Evolutionary conservation across 2,888 invertebrate genomes (phyloP).

Genomic region (Thecophora atra): DNA sequence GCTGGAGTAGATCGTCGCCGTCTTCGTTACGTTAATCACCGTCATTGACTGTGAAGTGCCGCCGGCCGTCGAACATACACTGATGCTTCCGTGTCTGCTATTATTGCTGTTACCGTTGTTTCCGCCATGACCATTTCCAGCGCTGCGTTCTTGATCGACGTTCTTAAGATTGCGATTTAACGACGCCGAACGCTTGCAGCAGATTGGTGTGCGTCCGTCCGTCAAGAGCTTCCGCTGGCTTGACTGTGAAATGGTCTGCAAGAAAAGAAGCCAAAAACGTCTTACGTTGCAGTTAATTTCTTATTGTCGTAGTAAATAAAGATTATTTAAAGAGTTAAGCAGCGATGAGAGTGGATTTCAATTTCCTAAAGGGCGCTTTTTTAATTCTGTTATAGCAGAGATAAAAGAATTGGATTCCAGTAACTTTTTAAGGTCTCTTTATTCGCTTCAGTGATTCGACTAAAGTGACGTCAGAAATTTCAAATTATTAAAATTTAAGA

Average conservation of each 20-base stretch:
- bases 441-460: too few species aligned
- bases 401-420: too few species aligned
- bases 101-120: constrained; percentile 40
- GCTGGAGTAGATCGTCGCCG: constrained; percentile 49
- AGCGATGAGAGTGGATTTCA: too few species aligned
- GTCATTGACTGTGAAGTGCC: neutral
- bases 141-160: neutral
- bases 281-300: too few species aligned
- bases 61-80: neutral
- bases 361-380: too few species aligned
- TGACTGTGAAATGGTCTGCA: constrained; percentile 21
- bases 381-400: too few species aligned
- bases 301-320: too few species aligned
- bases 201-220: constrained; percentile 54
- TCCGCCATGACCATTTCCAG: constrained; percentile 14
- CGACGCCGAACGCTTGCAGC: constrained; percentile 54
- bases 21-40: too few species aligned
- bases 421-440: too few species aligned
- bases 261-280: neutral
- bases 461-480: too few species aligned
- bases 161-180: constrained; percentile 45
- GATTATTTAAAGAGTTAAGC: too few species aligned
- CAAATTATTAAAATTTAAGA: too few species aligned
- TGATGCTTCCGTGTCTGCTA: constrained; percentile 15
- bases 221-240: constrained; percentile 50